A percentile compares a stretch with the other conserved stretches of the same genome.
phyloP scores from a whole-genome alignment of 2,888 invertebrate species.

The Cistogaster globosa region DNA sequence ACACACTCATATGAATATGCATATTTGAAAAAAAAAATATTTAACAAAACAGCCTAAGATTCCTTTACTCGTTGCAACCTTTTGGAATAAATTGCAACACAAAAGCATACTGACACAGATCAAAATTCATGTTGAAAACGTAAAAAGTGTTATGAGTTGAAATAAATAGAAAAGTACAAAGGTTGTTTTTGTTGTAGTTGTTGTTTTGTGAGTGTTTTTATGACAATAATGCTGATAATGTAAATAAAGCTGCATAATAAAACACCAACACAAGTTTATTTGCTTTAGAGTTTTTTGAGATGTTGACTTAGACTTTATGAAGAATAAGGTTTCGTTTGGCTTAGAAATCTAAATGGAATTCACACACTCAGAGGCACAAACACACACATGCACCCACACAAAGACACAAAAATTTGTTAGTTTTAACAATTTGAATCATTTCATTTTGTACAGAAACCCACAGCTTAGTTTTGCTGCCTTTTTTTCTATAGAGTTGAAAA shows the following conservation, averaged over 20 bases:
- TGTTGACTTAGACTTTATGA: constrained; percentile 41
- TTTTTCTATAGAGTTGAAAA: constrained; percentile 42
- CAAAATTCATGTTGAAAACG: constrained; percentile 61
- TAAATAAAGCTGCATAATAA: constrained; percentile 7
- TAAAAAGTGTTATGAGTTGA: constrained; percentile 62
- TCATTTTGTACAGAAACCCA: constrained; percentile 6
- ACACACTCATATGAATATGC: background rate
- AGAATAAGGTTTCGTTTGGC: constrained; percentile 8
- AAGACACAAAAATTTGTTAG: constrained; percentile 4
- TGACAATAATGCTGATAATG: constrained; percentile 17
- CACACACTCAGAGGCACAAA: background rate
- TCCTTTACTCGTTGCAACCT: constrained; percentile 15
- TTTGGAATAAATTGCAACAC: constrained; percentile 57
- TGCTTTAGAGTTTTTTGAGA: constrained; percentile 17
- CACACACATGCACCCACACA: background rate
- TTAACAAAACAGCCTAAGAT: background rate
- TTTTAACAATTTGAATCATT: constrained; percentile 5
- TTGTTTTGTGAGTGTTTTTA: background rate
- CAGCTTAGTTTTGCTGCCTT: background rate
- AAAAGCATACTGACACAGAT: constrained; percentile 67
- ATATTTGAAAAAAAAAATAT: background rate
- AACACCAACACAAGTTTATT: constrained; percentile 5
- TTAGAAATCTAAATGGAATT: background rate
- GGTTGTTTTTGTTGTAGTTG: background rate
- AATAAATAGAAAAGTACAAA: constrained; percentile 6